phyloP scores from a whole-genome alignment of 2,113 vertebrate genomes.

The Phylloscopus trochilus region DNA sequence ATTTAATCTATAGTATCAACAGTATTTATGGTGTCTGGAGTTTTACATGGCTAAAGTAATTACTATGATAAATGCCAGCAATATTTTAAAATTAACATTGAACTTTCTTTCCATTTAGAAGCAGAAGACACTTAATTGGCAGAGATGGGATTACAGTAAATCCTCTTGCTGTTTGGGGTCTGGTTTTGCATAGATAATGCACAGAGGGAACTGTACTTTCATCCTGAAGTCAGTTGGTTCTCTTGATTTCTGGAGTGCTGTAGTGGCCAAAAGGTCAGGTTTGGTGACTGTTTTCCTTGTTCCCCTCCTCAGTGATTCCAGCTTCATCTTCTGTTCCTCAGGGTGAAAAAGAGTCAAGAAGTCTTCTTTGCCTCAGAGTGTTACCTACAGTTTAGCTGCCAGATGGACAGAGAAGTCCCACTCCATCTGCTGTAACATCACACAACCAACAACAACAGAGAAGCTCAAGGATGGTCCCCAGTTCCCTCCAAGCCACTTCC shows the following conservation, averaged over 20 bases:
- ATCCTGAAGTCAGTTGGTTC: background rate
- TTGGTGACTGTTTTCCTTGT: background rate
- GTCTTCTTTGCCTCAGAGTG: background rate
- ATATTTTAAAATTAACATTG: constrained; percentile 61
- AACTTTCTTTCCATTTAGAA: constrained; percentile 25
- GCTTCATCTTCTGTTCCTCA: background rate
- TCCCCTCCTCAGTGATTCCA: background rate
- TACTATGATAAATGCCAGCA: constrained; percentile 57
- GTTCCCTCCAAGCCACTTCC: background rate
- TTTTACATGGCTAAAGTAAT: constrained; percentile 57
- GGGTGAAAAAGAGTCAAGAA: background rate
- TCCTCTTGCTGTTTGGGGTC: background rate
- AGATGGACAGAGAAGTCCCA: background rate
- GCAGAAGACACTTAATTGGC: constrained; percentile 37
- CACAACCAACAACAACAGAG: background rate
- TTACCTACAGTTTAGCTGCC: background rate
- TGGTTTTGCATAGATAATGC: background rate
- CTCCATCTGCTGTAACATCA: background rate
- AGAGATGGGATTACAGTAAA: constrained; percentile 22
- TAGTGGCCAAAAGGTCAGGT: background rate
- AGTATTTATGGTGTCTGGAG: constrained; percentile 41
- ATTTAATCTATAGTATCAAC: constrained; percentile 52
- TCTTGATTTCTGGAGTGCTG: background rate
- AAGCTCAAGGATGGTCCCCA: background rate
- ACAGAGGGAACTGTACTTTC: background rate